Evolutionary conservation across 2,888 invertebrate species (phyloP).

Genomic region (Nomada ferruginata): DNA sequence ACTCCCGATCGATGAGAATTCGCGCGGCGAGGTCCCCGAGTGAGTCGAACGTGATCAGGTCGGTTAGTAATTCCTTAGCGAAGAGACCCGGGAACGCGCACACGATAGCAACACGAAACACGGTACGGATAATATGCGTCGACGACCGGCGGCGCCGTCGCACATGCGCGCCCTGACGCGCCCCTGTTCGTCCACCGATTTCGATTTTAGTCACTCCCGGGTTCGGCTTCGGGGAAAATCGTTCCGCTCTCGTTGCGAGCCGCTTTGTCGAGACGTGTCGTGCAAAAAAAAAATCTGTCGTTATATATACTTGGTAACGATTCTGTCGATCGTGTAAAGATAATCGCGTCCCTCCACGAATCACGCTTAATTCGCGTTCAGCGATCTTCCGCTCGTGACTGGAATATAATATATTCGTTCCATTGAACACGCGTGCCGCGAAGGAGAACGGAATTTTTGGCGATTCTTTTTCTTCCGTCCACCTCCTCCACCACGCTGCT

Average conservation of each 20-base stretch:
- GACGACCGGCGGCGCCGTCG: slow-evolving; percentile 81
- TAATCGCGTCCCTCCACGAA: slow-evolving; percentile 12
- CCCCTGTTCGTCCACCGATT: slow-evolving; percentile 82
- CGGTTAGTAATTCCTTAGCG: slow-evolving; percentile 75
- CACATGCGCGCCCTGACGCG: slow-evolving; percentile 81
- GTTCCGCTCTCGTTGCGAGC: slow-evolving; percentile 69
- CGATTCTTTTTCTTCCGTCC: slow-evolving; percentile 13
- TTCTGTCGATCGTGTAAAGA: slow-evolving; percentile 23
- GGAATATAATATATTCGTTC: background rate
- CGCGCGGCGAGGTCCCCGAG: slow-evolving; percentile 57
- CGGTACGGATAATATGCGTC: slow-evolving; percentile 78
- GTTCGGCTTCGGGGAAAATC: slow-evolving; percentile 83
- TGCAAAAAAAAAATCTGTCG: slow-evolving; percentile 40
- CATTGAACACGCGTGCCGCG: background rate
- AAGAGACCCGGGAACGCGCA: slow-evolving; percentile 63
- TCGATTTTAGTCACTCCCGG: slow-evolving; percentile 84
- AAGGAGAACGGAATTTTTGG: slow-evolving; percentile 27
- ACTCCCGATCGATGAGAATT: slow-evolving; percentile 68
- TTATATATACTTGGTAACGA: slow-evolving; percentile 16
- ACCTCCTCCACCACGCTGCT: background rate
- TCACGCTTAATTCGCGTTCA: slow-evolving; percentile 11
- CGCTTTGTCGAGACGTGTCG: slow-evolving; percentile 44
- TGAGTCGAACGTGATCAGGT: slow-evolving; percentile 76
- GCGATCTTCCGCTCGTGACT: slow-evolving; percentile 27
- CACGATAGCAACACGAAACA: slow-evolving; percentile 72